Evolutionary conservation across 2,797 vertebrate species (phyloP).

Genomic region (Semotilus atromaculatus): DNA sequence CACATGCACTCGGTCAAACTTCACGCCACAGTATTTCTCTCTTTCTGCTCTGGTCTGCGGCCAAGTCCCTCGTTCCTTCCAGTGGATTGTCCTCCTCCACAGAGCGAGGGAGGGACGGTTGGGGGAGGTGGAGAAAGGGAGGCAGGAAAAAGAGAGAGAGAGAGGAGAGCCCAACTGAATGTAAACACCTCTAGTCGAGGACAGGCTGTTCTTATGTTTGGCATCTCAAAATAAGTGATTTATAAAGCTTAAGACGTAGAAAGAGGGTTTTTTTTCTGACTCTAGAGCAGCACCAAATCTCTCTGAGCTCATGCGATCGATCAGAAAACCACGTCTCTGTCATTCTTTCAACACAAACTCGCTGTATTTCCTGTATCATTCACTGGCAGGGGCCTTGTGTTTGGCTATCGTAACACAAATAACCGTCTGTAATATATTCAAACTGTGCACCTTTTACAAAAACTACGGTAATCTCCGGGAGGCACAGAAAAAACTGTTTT

Average conservation of each 20-base stretch:
- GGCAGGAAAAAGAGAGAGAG: slow-evolving; percentile 39
- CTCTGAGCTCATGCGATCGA: slow-evolving; percentile 9
- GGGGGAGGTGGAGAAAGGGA: slow-evolving; percentile 33
- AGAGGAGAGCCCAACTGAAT: slow-evolving; percentile 51
- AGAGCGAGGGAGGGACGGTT: slow-evolving; percentile 25
- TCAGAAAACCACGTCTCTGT: slow-evolving; percentile 8
- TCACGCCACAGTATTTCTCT: slow-evolving; percentile 43
- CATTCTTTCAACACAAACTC: neutral
- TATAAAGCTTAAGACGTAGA: slow-evolving; percentile 41
- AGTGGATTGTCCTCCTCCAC: slow-evolving; percentile 55
- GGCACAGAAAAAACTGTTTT: neutral
- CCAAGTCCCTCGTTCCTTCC: slow-evolving; percentile 37
- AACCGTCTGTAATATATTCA: neutral
- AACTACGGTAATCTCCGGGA: neutral
- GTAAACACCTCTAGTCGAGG: slow-evolving; percentile 56
- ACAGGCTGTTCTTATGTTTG: slow-evolving; percentile 60
- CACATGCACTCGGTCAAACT: slow-evolving; percentile 33
- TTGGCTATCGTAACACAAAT: neutral
- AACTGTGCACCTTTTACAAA: neutral
- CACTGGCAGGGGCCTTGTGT: neutral
- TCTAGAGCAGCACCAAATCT: slow-evolving; percentile 7
- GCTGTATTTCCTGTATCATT: slow-evolving; percentile 3
- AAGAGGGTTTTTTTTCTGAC: neutral
- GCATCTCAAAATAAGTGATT: slow-evolving; percentile 48
- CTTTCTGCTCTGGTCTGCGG: slow-evolving; percentile 36